These are phyloP conservation scores for Sebastes variabilis DNA, from an alignment of 2,797 vertebrate genomes.

Conservation along the genomic window DNA sequence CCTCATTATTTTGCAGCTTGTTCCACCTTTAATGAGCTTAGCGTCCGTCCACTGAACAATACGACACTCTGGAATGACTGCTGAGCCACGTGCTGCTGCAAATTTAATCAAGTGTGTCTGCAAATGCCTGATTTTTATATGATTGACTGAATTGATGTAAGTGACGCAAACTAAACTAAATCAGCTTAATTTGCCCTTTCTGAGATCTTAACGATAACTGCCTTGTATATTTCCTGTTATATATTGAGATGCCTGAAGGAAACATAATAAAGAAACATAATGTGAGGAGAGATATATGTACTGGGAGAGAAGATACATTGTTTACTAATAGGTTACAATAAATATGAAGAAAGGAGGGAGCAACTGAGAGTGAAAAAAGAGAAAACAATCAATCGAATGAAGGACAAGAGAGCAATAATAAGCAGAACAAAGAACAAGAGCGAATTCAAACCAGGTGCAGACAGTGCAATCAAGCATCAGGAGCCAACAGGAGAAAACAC, in stretches of 20 bases:
- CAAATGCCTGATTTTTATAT: conserved; percentile 44
- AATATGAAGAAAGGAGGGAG: background rate
- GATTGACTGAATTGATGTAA: conserved; percentile 56
- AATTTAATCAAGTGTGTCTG: conserved; percentile 61
- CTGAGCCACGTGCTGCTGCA: conserved; percentile 31
- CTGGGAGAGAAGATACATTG: background rate
- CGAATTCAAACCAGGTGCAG: conserved; percentile 43
- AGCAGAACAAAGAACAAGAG: background rate
- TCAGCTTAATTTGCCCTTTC: conserved; percentile 39
- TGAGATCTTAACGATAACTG: conserved; percentile 26
- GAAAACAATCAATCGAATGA: conserved; percentile 14
- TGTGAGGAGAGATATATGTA: background rate
- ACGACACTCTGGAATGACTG: conserved; percentile 33
- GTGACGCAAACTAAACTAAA: conserved; percentile 33
- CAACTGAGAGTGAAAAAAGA: background rate
- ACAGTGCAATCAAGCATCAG: conserved; percentile 41
- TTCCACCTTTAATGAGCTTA: conserved; percentile 54
- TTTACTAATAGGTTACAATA: background rate
- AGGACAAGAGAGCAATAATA: conserved; percentile 13
- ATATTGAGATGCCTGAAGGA: background rate
- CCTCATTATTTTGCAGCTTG: conserved; percentile 47
- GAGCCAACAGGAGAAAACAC: conserved; percentile 53
- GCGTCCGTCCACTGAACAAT: conserved; percentile 40
- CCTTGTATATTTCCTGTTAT: background rate
- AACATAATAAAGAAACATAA: background rate